Evolutionary conservation across 2,113 vertebrate species (phyloP).

Genomic region (Spea bombifrons): DNA sequence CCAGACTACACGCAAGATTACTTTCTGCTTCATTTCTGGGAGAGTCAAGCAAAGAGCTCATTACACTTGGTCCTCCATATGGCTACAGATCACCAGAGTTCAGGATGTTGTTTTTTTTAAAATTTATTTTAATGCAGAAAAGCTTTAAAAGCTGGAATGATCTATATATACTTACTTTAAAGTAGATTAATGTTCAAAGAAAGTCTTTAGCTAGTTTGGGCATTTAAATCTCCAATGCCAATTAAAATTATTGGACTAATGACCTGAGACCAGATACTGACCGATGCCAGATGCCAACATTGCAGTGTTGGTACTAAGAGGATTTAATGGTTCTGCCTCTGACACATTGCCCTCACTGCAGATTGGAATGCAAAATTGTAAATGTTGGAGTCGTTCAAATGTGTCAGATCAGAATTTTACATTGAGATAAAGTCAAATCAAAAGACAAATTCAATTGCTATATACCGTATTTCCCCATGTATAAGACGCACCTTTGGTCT

Average conservation of each 20-base stretch:
- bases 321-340: conserved; percentile 27
- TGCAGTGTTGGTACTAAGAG: conserved; percentile 23
- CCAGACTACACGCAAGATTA: conserved; percentile 36
- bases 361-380: background rate
- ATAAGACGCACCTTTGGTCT: too few relatives aligned
- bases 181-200: conserved; percentile 7
- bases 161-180: background rate
- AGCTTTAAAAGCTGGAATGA: conserved; percentile 7
- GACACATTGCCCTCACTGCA: background rate
- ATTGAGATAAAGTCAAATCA: too few relatives aligned
- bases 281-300: background rate
- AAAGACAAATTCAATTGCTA: too few relatives aligned
- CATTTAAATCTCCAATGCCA: conserved; percentile 40
- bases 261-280: conserved; percentile 40
- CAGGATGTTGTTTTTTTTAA: conserved; percentile 21
- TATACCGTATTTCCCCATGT: too few relatives aligned
- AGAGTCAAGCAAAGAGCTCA: conserved; percentile 27
- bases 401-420: too few relatives aligned
- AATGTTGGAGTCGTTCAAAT: background rate
- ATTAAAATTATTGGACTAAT: conserved; percentile 29
- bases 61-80: conserved; percentile 36
- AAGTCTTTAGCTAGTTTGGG: conserved; percentile 16
- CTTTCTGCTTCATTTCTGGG: conserved; percentile 41
- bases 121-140: conserved; percentile 8
- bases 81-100: conserved; percentile 27